A percentile compares a stretch with the other conserved stretches of the same genome.
phyloP scores from a whole-genome alignment of 2,888 invertebrate species.

The Notodonta dromedarius region DNA sequence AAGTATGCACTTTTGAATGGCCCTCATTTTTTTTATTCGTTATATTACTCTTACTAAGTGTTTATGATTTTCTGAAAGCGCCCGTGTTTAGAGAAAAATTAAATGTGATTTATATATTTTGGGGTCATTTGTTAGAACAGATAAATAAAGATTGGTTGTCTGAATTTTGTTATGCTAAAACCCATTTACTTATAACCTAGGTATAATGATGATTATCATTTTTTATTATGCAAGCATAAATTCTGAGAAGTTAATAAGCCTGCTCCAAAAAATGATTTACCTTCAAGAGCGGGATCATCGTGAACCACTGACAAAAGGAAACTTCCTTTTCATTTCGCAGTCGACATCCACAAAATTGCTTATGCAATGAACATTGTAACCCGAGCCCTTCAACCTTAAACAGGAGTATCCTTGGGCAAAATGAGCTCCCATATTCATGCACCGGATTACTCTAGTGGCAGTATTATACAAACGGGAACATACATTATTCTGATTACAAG shows the following conservation, averaged over 20 bases:
- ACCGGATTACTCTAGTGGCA: conserved; percentile 21
- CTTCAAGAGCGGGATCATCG: no score
- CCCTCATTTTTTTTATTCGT: conserved; percentile 33
- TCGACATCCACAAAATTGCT: not conserved
- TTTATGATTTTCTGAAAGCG: conserved; percentile 7
- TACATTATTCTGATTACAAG: conserved; percentile 53
- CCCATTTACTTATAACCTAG: no score
- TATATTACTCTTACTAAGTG: not conserved
- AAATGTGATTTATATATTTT: conserved; percentile 13
- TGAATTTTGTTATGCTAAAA: no score
- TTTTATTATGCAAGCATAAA: no score
- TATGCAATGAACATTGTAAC: conserved; percentile 3
- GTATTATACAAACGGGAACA: conserved; percentile 31
- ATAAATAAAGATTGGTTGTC: no score
- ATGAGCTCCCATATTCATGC: conserved; percentile 19
- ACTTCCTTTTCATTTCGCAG: not conserved
- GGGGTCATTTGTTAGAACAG: no score
- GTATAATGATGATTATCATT: no score
- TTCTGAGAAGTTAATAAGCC: no score
- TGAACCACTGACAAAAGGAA: not conserved
- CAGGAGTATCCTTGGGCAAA: conserved; percentile 10
- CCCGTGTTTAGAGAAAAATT: conserved; percentile 10
- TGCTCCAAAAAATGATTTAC: no score
- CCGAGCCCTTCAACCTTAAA: conserved; percentile 1
- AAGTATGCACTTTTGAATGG: conserved; percentile 57